Percentiles rank a stretch among this genome's conserved stretches.
phyloP scores from a whole-genome alignment of 2,797 vertebrate species.

The Pseudomugil gertrudae region DNA sequence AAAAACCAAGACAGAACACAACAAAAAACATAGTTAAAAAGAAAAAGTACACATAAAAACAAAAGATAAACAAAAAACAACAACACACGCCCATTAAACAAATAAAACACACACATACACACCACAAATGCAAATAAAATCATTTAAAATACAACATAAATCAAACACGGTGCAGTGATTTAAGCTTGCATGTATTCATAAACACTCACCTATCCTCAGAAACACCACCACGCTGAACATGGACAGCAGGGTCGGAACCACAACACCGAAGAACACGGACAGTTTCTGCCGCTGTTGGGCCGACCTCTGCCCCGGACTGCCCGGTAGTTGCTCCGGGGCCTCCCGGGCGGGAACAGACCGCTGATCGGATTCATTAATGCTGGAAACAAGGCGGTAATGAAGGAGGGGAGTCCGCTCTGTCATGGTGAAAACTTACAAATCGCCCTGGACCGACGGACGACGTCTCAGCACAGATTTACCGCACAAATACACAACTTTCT shows the following conservation, averaged over 20 bases:
- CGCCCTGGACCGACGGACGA: background rate
- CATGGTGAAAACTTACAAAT: conserved; percentile 59
- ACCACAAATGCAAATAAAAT: too few relatives aligned
- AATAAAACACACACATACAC: too few relatives aligned
- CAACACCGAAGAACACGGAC: conserved; percentile 90
- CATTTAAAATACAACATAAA: too few relatives aligned
- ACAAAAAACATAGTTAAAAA: too few relatives aligned
- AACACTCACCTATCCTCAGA: conserved; percentile 87
- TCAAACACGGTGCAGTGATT: too few relatives aligned
- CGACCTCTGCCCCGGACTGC: conserved; percentile 36
- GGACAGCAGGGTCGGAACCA: conserved; percentile 90
- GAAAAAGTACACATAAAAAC: too few relatives aligned
- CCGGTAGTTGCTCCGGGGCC: conserved; percentile 43
- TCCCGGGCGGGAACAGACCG: conserved; percentile 42
- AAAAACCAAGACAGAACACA: too few relatives aligned
- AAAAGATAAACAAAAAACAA: too few relatives aligned
- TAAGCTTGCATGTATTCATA: too few relatives aligned
- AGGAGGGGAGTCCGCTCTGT: conserved; percentile 87
- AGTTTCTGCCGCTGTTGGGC: conserved; percentile 77
- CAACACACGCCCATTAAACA: too few relatives aligned
- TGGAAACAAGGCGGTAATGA: conserved; percentile 85
- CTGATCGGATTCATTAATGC: conserved; percentile 77
- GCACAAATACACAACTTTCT: background rate
- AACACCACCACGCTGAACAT: conserved; percentile 96
- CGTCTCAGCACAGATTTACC: background rate